phyloP scores from a whole-genome alignment of 2,113 vertebrate genomes.

The Saguinus imperator region DNA sequence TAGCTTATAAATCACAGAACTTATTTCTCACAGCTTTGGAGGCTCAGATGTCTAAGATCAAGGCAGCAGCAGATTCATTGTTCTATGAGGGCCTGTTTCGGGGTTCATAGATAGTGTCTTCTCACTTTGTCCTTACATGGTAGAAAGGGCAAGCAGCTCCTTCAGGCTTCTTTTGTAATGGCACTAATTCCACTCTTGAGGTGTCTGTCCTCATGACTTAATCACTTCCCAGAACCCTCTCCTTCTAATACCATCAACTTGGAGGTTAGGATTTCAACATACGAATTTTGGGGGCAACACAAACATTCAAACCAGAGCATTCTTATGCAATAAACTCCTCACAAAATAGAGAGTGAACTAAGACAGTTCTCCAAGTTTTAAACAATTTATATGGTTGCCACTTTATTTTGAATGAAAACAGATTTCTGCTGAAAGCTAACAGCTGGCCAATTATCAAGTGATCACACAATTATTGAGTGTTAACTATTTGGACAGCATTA shows the following conservation, averaged over 20 bases:
- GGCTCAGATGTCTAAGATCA: background rate
- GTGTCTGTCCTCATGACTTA: background rate
- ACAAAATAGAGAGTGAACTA: background rate
- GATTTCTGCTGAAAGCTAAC: background rate
- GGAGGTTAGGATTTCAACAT: background rate
- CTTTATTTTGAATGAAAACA: constrained; percentile 12
- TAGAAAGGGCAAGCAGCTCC: background rate
- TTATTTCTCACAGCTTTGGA: background rate
- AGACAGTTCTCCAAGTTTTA: background rate
- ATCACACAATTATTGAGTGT: background rate
- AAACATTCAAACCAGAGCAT: background rate
- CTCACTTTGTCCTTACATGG: background rate
- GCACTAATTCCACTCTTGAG: background rate
- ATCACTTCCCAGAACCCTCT: background rate
- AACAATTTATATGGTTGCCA: background rate
- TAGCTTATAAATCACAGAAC: background rate
- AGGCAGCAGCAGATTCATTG: background rate
- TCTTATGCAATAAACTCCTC: background rate
- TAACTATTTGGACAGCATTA: background rate
- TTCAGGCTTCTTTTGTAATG: background rate
- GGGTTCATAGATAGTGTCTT: background rate
- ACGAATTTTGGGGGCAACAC: background rate
- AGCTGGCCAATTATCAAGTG: background rate
- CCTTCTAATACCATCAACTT: background rate
- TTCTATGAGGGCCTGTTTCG: no score